phyloP scores from a whole-genome alignment of 2,888 invertebrate genomes.

The Girardia tigrina region DNA sequence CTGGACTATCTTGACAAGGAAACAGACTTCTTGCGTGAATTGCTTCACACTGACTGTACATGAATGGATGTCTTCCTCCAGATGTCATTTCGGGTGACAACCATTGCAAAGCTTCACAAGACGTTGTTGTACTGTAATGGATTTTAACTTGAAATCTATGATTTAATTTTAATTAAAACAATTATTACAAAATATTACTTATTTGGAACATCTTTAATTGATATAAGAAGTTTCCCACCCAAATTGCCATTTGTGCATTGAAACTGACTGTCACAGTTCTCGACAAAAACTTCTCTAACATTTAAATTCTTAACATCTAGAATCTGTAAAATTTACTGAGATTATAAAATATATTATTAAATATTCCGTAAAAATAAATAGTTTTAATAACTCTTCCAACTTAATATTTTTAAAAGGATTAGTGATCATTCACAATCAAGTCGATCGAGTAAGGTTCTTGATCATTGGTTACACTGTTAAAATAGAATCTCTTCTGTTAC shows the following conservation, averaged over 20 bases:
- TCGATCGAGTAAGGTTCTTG: too few species aligned
- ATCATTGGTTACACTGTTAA: too few species aligned
- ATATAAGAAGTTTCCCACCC: neutral
- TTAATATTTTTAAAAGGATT: too few species aligned
- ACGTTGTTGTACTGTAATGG: constrained; percentile 63
- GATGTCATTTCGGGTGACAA: constrained; percentile 70
- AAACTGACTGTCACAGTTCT: neutral
- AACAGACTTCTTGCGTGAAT: constrained; percentile 75
- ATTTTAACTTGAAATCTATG: constrained; percentile 46
- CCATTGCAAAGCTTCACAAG: constrained; percentile 76
- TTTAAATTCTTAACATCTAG: neutral
- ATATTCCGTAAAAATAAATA: too few species aligned
- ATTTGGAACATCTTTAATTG: neutral
- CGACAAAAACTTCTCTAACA: neutral
- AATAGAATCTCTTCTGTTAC: too few species aligned
- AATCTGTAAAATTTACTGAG: neutral
- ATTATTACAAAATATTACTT: neutral
- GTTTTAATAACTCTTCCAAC: too few species aligned
- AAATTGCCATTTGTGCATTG: neutral
- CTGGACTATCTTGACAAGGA: constrained; percentile 82
- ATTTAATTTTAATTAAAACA: too few species aligned
- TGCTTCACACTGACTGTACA: constrained; percentile 59
- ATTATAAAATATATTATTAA: neutral
- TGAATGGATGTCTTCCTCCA: constrained; percentile 69
- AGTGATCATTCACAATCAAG: too few species aligned